phyloP scores from a whole-genome alignment of 2,113 vertebrate genomes.

The Vulpes ferrilata region DNA sequence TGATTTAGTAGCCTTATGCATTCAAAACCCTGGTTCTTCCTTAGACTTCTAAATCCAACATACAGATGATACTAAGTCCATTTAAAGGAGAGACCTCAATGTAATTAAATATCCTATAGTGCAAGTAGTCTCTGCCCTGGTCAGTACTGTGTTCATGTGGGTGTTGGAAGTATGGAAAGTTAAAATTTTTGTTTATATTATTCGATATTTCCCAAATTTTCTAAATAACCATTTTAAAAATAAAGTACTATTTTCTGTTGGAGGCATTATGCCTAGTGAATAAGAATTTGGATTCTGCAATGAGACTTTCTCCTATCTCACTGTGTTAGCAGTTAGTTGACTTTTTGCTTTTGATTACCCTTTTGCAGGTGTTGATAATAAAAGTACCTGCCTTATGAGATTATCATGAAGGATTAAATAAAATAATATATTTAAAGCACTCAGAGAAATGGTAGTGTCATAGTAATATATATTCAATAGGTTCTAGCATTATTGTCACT shows the following conservation, averaged over 20 bases:
- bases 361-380: conserved; percentile 3
- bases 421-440: conserved; percentile 25
- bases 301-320: background rate
- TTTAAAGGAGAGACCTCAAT: background rate
- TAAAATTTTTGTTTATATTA: conserved; percentile 27
- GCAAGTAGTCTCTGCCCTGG: background rate
- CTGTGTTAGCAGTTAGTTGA: background rate
- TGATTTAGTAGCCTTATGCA: background rate
- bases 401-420: conserved; percentile 27
- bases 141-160: background rate
- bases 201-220: conserved; percentile 6
- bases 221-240: conserved; percentile 20
- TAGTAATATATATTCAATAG: background rate
- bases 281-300: background rate
- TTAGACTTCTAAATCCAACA: background rate
- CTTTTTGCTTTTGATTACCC: conserved; percentile 28
- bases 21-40: background rate
- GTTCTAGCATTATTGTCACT: background rate
- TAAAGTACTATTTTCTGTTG: background rate
- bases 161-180: background rate
- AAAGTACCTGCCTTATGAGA: background rate
- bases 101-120: background rate
- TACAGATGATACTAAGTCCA: background rate
- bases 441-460: background rate
- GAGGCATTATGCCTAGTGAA: background rate